phyloP scores from a whole-genome alignment of 1,140 invertebrate genomes.

The Zeugodacus cucurbitae region DNA sequence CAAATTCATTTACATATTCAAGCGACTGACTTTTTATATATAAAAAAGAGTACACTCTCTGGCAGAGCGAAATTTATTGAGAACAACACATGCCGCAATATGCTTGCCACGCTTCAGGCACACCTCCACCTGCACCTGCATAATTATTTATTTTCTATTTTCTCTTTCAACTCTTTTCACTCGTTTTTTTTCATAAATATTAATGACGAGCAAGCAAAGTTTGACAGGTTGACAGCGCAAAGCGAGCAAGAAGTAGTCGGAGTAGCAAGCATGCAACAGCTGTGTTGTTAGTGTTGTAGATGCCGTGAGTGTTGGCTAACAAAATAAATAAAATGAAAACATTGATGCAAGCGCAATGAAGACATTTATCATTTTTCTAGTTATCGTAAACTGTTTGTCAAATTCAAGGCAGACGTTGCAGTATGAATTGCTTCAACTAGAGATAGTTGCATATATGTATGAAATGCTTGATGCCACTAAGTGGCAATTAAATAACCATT shows the following conservation, averaged over 20 bases:
- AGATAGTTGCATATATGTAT: not conserved
- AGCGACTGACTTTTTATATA: too few species aligned
- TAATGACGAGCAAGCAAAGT: not conserved
- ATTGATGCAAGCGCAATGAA: not conserved
- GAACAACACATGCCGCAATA: too few species aligned
- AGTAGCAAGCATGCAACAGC: not conserved
- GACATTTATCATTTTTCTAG: slow-evolving; percentile 5
- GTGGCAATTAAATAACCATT: too few species aligned
- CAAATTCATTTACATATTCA: too few species aligned
- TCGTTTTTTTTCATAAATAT: not conserved
- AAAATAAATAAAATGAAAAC: not conserved
- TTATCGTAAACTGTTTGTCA: not conserved
- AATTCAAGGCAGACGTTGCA: not conserved
- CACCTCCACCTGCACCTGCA: too few species aligned
- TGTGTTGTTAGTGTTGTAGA: not conserved
- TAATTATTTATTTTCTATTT: not conserved
- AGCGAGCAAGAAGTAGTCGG: not conserved
- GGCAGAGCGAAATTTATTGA: too few species aligned
- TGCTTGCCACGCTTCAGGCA: too few species aligned
- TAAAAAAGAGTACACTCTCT: too few species aligned
- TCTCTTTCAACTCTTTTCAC: not conserved
- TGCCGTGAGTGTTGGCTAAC: not conserved
- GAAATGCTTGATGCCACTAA: not conserved
- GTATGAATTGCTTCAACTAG: not conserved
- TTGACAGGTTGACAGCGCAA: not conserved